Conservation (phyloP, 2,113 vertebrate genomes). For the Mionectes macconnelli region DNA sequence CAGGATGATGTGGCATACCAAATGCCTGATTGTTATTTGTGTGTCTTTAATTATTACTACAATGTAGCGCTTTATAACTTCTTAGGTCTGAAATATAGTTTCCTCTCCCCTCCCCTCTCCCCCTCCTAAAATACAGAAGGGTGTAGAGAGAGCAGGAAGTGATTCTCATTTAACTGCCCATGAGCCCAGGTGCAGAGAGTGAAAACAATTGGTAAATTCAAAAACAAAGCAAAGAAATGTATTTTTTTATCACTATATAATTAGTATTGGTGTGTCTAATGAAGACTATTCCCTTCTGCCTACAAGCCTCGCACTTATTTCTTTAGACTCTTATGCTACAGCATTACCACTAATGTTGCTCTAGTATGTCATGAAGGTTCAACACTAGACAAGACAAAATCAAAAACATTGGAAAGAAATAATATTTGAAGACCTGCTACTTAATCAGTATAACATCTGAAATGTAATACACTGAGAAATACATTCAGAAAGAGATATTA, state of each 20-base stretch:
- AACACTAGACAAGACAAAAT: neutral
- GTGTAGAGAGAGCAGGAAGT: neutral
- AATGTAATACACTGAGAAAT: neutral
- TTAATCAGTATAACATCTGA: neutral
- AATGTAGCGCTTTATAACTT: neutral
- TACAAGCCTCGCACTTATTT: neutral
- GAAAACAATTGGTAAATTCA: neutral
- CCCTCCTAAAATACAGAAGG: neutral
- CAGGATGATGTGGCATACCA: neutral
- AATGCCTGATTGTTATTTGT: neutral
- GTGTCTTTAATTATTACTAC: neutral
- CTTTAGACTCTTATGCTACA: neutral
- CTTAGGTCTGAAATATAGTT: neutral
- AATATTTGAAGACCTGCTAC: neutral
- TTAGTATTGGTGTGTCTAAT: neutral
- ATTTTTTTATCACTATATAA: neutral
- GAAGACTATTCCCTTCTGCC: neutral
- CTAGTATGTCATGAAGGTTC: neutral
- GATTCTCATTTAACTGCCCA: neutral
- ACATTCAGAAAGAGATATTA: neutral
- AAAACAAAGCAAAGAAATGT: neutral
- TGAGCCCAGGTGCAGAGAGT: neutral
- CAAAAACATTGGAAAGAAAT: neutral
- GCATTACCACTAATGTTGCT: neutral
- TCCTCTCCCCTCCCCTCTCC: no score